These are phyloP conservation scores for Galbula dea DNA, from an alignment of 2,113 vertebrate genomes.

Conservation along the genomic window DNA sequence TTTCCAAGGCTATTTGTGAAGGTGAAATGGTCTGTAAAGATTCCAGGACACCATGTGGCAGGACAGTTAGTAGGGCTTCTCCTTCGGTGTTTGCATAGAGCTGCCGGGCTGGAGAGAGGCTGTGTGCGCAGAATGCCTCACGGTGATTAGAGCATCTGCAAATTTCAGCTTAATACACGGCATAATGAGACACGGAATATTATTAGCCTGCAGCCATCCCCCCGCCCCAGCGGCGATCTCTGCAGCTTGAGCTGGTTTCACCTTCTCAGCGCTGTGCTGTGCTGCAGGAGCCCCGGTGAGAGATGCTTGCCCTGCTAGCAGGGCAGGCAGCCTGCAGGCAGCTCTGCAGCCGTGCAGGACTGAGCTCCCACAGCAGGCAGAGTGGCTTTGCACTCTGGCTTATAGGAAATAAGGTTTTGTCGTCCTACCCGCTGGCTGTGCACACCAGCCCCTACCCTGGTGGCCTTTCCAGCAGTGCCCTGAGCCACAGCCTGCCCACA, in stretches of 20 bases:
- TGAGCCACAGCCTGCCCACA: fast-evolving
- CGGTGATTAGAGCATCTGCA: slow-evolving; percentile 57
- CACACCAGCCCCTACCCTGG: not conserved
- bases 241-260: slow-evolving; percentile 3
- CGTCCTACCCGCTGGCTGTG: not conserved
- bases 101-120: slow-evolving; percentile 21
- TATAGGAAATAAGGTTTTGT: not conserved
- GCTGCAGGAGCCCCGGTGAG: not conserved
- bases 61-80: slow-evolving; percentile 44
- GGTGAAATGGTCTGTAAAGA: slow-evolving; percentile 70
- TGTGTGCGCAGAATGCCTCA: slow-evolving; percentile 28
- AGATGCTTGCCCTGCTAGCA: not conserved
- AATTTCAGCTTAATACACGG: slow-evolving; percentile 54
- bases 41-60: slow-evolving; percentile 52
- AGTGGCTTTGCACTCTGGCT: not conserved
- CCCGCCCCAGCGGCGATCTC: slow-evolving; percentile 20
- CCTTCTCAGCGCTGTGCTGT: not conserved
- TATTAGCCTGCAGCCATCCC: slow-evolving; percentile 58
- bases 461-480: not conserved
- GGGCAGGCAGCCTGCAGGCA: slow-evolving; percentile 1
- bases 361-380: not conserved
- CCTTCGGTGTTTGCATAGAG: slow-evolving; percentile 43
- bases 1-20: slow-evolving; percentile 74
- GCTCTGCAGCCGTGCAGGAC: not conserved
- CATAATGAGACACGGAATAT: slow-evolving; percentile 54